phyloP scores from a whole-genome alignment of 2,797 vertebrate genomes.

The Tokudaia tokunoshimensis region DNA sequence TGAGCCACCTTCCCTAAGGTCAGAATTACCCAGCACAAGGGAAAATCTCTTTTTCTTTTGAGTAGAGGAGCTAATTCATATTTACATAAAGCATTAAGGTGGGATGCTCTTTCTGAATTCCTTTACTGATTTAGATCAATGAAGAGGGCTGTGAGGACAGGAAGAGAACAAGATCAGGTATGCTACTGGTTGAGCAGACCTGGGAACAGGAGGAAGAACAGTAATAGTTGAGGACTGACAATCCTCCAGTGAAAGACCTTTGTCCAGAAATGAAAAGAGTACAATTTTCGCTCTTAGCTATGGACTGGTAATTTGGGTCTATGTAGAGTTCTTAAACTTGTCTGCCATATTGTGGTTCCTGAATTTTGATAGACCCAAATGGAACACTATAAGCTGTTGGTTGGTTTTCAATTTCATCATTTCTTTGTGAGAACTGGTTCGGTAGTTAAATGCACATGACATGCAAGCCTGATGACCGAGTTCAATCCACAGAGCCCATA shows the following conservation, averaged over 20 bases:
- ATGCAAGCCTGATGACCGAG: neutral
- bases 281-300: neutral
- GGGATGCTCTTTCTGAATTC: neutral
- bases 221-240: neutral
- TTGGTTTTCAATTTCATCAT: conserved; percentile 43
- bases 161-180: neutral
- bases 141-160: neutral
- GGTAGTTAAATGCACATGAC: neutral
- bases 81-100: neutral
- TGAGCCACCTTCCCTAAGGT: neutral
- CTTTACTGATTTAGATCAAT: neutral
- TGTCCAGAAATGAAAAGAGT: conserved; percentile 3
- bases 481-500: neutral
- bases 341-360: neutral
- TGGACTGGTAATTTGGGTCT: neutral
- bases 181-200: neutral
- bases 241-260: neutral
- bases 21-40: neutral
- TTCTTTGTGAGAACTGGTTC: conserved; percentile 56
- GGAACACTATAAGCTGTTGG: neutral
- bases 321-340: neutral
- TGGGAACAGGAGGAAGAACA: neutral
- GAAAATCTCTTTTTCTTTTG: neutral
- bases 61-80: neutral
- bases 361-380: conserved; percentile 1